Conservation (phyloP, 1,140 invertebrate species). For the Branchinecta lynchi region DNA sequence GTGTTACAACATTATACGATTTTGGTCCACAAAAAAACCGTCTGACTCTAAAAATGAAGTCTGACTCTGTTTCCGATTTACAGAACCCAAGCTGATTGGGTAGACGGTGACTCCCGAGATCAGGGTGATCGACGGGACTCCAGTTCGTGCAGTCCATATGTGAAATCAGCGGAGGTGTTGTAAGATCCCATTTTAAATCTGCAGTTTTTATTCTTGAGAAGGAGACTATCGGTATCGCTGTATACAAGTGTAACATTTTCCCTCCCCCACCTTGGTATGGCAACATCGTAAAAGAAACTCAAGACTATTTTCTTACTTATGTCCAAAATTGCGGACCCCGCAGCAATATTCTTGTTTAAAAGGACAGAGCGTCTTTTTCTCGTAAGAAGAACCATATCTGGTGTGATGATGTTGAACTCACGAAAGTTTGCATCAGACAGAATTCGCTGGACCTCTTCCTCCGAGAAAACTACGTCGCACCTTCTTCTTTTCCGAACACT, state of each 20-base stretch:
- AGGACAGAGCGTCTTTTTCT: neutral
- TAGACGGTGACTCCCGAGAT: neutral
- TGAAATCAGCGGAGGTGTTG: neutral
- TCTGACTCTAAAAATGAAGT: neutral
- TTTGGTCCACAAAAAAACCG: neutral
- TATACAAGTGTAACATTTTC: too few relatives aligned
- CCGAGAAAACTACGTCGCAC: too few relatives aligned
- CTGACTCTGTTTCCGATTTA: neutral
- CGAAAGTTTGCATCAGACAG: too few relatives aligned
- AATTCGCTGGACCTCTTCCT: too few relatives aligned
- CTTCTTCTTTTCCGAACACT: too few relatives aligned
- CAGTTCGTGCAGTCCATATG: neutral
- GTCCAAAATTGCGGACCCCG: too few relatives aligned
- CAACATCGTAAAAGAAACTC: too few relatives aligned
- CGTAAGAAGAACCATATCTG: neutral
- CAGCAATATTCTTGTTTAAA: conserved; percentile 7
- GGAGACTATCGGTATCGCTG: neutral
- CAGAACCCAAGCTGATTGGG: neutral
- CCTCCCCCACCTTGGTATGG: too few relatives aligned
- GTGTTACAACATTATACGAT: neutral
- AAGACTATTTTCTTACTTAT: too few relatives aligned
- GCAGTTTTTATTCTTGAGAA: neutral
- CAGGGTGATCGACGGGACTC: neutral
- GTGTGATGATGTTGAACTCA: neutral
- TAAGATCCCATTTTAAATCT: neutral